Evolutionary conservation across 2,888 invertebrate genomes (phyloP).

Genomic region (Cosmopolites sordidus): DNA sequence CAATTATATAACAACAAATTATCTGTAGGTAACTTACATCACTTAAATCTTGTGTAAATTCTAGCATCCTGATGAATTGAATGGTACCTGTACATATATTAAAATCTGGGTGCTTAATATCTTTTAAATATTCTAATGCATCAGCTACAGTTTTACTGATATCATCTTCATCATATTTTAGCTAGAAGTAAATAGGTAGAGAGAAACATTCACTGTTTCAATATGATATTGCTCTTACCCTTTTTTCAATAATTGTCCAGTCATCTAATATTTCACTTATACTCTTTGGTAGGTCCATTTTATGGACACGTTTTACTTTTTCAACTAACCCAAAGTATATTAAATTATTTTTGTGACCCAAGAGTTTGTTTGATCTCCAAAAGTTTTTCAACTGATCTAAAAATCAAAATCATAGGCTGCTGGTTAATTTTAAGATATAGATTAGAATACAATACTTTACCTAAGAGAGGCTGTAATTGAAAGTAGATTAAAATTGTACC

Average conservation of each 20-base stretch:
- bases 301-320: conserved; percentile 9
- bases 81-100: conserved; percentile 9
- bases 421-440: too few species aligned
- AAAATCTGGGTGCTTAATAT: conserved; percentile 13
- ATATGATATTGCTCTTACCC: conserved; percentile 9
- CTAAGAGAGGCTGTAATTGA: conserved; percentile 14
- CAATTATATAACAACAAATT: too few species aligned
- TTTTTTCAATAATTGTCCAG: conserved; percentile 22
- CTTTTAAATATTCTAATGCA: conserved; percentile 18
- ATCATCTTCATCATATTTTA: conserved; percentile 13
- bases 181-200: conserved; percentile 5
- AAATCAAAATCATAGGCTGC: neutral
- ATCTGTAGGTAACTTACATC: neutral
- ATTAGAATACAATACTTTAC: neutral
- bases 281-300: conserved; percentile 7
- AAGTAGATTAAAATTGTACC: conserved; percentile 11
- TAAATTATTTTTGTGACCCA: conserved; percentile 1
- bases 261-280: conserved; percentile 3
- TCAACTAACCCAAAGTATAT: conserved; percentile 4
- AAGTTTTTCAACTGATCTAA: conserved; percentile 10
- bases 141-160: conserved; percentile 17
- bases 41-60: conserved; percentile 8
- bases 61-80: conserved; percentile 17
- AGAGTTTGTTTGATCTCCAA: conserved; percentile 9
- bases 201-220: neutral